These are phyloP conservation scores for Tadarida brasiliensis DNA, from an alignment of 2,797 vertebrate genomes.

Conservation along the genomic window DNA sequence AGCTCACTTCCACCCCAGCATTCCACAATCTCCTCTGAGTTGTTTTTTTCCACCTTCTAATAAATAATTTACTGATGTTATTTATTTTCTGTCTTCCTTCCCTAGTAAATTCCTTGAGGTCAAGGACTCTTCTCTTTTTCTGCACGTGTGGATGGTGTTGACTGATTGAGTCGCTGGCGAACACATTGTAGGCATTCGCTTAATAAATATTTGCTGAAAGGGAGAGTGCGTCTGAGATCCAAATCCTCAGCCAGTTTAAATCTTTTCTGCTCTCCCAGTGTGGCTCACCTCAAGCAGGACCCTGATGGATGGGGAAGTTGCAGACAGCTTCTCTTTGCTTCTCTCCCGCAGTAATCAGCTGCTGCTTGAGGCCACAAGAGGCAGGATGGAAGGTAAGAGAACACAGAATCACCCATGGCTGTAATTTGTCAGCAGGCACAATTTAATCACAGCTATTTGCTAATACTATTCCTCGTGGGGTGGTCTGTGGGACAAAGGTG, in stretches of 20 bases:
- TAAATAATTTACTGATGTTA: background rate
- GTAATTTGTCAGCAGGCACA: background rate
- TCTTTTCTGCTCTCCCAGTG: background rate
- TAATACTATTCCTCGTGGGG: background rate
- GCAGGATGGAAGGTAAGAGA: background rate
- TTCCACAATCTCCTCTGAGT: background rate
- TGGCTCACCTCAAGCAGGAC: background rate
- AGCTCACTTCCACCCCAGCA: background rate
- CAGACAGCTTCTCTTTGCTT: rapidly evolving
- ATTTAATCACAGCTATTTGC: background rate
- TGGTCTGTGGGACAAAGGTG: background rate
- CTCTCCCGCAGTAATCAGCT: background rate
- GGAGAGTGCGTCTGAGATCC: background rate
- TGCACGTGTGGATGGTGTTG: background rate
- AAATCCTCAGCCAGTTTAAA: background rate
- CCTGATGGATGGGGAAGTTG: background rate
- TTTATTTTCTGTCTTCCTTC: conserved; percentile 17
- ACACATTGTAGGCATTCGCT: background rate
- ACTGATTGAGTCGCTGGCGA: background rate
- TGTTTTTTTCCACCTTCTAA: background rate
- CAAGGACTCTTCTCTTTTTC: background rate
- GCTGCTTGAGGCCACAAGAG: background rate
- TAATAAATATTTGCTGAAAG: background rate
- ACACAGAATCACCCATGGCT: background rate
- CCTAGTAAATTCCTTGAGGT: background rate